These are phyloP conservation scores for Astyanax mexicanus DNA, from an alignment of 2,797 vertebrate genomes.

Conservation along the genomic window DNA sequence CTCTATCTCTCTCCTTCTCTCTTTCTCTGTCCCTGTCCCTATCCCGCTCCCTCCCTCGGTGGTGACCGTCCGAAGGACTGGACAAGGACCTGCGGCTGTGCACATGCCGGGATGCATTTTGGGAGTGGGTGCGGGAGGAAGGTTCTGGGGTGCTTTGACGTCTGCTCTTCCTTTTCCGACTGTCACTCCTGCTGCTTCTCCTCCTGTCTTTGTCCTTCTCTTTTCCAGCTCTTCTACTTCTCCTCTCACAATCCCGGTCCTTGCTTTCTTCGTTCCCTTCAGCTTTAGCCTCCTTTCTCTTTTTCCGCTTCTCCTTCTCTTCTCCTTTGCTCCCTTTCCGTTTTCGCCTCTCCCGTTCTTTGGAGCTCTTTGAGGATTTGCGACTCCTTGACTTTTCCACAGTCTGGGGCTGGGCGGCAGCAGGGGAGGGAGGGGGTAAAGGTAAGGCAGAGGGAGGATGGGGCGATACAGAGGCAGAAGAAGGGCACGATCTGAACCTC, in stretches of 20 bases:
- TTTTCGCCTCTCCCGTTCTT: conserved; percentile 71
- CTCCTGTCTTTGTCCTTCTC: conserved; percentile 55
- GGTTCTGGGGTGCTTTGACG: conserved; percentile 70
- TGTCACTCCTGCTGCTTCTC: conserved; percentile 73
- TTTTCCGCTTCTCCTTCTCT: conserved; percentile 76
- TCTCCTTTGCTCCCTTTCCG: conserved; percentile 70
- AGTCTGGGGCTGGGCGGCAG: conserved; percentile 44
- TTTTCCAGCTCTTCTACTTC: conserved; percentile 64
- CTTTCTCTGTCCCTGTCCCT: conserved; percentile 61
- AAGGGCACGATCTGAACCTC: conserved; percentile 80
- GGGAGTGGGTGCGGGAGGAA: conserved; percentile 67
- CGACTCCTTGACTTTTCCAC: conserved; percentile 71
- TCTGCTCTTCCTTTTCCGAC: conserved; percentile 74
- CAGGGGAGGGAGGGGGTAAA: conserved; percentile 60
- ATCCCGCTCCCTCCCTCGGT: conserved; percentile 57
- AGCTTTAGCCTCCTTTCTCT: conserved; percentile 63
- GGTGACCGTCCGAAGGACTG: conserved; percentile 70
- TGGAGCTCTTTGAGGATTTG: conserved; percentile 79
- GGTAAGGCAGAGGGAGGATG: conserved; percentile 58
- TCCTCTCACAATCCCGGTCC: conserved; percentile 49
- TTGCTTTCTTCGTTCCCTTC: conserved; percentile 61
- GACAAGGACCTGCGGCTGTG: conserved; percentile 78
- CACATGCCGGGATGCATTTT: conserved; percentile 71
- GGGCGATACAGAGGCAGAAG: conserved; percentile 75
- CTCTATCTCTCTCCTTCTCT: conserved; percentile 54